Conservation (phyloP, 2,888 invertebrate species). For the Cotesia congregata region DNA sequence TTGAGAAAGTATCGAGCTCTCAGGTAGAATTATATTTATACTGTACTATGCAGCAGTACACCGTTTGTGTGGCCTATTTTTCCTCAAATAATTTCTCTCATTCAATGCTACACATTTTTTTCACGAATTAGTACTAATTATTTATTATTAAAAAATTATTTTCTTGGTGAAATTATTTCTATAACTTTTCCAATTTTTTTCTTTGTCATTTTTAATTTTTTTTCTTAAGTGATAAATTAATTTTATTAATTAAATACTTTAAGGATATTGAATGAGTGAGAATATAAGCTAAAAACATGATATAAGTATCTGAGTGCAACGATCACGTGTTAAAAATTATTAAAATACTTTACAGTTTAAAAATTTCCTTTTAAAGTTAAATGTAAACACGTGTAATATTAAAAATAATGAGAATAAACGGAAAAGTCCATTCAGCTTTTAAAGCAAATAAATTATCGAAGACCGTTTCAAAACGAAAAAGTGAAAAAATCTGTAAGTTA, state of each 20-base stretch:
- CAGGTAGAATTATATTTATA: neutral
- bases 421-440: too few species aligned
- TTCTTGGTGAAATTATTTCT: neutral
- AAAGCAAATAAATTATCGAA: too few species aligned
- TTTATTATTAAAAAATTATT: neutral
- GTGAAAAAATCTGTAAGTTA: too few species aligned
- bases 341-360: too few species aligned
- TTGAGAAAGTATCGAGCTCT: neutral
- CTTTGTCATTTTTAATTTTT: neutral
- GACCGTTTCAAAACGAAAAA: too few species aligned
- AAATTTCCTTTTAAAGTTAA: neutral
- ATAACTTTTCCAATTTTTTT: neutral
- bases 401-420: too few species aligned
- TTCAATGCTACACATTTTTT: neutral
- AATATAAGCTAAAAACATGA: neutral
- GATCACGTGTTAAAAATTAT: neutral
- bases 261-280: conserved; percentile 10
- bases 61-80: neutral
- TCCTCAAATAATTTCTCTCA: conserved; percentile 5
- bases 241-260: too few species aligned
- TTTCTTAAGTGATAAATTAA: neutral
- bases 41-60: neutral
- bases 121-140: neutral
- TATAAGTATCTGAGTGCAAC: conserved; percentile 20
- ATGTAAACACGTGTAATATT: neutral